A percentile compares a stretch with the other conserved stretches of the same genome.
Conservation (phyloP, 2,797 vertebrate species). For the Sebastes itinus region DNA sequence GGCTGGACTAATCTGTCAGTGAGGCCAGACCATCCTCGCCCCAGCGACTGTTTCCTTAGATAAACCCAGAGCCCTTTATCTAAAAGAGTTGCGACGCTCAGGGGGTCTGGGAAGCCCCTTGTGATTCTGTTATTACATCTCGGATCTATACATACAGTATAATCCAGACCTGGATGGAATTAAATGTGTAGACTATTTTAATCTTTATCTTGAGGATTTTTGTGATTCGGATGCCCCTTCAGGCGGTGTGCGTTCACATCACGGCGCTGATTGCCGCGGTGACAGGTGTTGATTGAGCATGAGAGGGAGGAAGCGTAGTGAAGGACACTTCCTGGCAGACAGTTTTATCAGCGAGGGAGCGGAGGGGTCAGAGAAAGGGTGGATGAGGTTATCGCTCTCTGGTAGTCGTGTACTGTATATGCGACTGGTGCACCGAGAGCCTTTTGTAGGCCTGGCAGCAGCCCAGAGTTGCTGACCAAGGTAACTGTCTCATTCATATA, state of each 20-base stretch:
- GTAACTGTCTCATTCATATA: slow-evolving; percentile 77
- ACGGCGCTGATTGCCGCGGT: slow-evolving; percentile 66
- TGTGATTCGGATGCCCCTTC: slow-evolving; percentile 11
- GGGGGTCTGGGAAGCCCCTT: slow-evolving; percentile 79
- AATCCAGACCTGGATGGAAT: slow-evolving; percentile 17
- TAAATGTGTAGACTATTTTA: neutral
- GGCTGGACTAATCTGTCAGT: slow-evolving; percentile 97
- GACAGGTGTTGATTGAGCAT: slow-evolving; percentile 95
- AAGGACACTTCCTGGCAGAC: slow-evolving; percentile 84
- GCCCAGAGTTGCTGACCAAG: slow-evolving; percentile 72
- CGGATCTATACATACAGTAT: slow-evolving; percentile 45
- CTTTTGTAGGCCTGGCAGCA: slow-evolving; percentile 60
- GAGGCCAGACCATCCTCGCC: slow-evolving; percentile 94
- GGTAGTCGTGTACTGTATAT: slow-evolving; percentile 55
- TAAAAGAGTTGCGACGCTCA: slow-evolving; percentile 73
- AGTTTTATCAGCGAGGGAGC: slow-evolving; percentile 82
- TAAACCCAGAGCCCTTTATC: slow-evolving; percentile 89
- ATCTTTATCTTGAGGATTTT: neutral
- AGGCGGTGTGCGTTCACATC: slow-evolving; percentile 20
- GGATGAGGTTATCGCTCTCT: slow-evolving; percentile 70
- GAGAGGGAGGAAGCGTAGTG: slow-evolving; percentile 88
- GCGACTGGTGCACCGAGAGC: slow-evolving; percentile 44
- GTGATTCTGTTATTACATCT: slow-evolving; percentile 67
- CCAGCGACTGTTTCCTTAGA: slow-evolving; percentile 99
- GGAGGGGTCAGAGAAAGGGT: slow-evolving; percentile 71